Conservation (phyloP, 2,888 invertebrate species). For the Cheilosia impressa region DNA sequence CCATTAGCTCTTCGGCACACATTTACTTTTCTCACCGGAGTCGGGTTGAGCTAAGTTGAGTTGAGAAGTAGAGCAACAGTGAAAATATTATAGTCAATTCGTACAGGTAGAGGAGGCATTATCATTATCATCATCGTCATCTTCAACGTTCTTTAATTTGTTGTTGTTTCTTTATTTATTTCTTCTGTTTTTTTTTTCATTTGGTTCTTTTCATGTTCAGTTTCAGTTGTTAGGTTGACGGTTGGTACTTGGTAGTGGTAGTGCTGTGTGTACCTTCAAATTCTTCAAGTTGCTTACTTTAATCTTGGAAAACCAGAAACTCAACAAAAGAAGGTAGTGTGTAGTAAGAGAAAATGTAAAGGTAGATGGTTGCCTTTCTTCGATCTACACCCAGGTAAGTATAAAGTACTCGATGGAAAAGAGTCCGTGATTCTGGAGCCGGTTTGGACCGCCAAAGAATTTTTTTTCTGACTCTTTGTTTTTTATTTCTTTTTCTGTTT, state of each 20-base stretch:
- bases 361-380: constrained; percentile 73
- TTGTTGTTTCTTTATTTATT: constrained; percentile 71
- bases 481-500: constrained; percentile 45
- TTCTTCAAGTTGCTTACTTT: constrained; percentile 74
- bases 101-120: constrained; percentile 62
- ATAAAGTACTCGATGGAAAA: constrained; percentile 46
- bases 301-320: constrained; percentile 75
- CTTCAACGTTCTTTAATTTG: constrained; percentile 74
- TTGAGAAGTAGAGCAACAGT: constrained; percentile 53
- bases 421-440: constrained; percentile 72
- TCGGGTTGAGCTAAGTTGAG: neutral
- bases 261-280: constrained; percentile 61
- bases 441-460: constrained; percentile 76
- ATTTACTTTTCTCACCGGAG: neutral
- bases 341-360: constrained; percentile 64
- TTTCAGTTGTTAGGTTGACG: constrained; percentile 9
- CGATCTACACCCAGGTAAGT: constrained; percentile 64
- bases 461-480: constrained; percentile 46
- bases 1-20: no score
- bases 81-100: constrained; percentile 57
- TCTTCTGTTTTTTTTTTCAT: constrained; percentile 11
- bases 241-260: constrained; percentile 41
- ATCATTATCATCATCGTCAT: constrained; percentile 71
- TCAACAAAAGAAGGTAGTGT: constrained; percentile 67
- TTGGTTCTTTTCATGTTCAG: constrained; percentile 19